Evolutionary conservation across 2,797 vertebrate genomes (phyloP).

Genomic region (Cygnus olor): DNA sequence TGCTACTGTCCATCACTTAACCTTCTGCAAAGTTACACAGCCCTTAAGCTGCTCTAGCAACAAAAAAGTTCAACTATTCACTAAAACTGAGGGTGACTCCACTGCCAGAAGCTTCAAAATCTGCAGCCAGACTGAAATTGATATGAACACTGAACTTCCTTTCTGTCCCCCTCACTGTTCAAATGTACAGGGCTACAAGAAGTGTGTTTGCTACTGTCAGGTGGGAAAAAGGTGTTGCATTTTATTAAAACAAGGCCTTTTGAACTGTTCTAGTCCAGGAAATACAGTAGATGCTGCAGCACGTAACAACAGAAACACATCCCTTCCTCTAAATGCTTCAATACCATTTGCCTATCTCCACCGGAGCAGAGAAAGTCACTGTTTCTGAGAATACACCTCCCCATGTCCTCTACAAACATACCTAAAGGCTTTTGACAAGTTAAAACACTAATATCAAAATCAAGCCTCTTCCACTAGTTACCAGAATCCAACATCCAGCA

Average conservation of each 20-base stretch:
- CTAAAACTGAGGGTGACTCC: neutral
- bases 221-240: neutral
- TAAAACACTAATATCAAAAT: neutral
- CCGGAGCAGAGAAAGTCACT: neutral
- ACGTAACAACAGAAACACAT: accelerated
- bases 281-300: neutral
- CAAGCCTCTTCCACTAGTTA: neutral
- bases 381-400: neutral
- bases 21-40: neutral
- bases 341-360: neutral
- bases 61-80: neutral
- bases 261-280: neutral
- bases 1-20: neutral
- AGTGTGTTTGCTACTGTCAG: neutral
- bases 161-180: neutral
- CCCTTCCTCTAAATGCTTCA: neutral
- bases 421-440: accelerated
- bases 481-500: neutral
- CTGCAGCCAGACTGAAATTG: neutral
- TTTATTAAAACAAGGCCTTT: neutral
- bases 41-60: neutral
- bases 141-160: accelerated
- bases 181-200: neutral
- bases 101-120: neutral
- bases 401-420: accelerated